A percentile compares a stretch with the other conserved stretches of the same genome.
phyloP scores from a whole-genome alignment of 37 sponge, comb jelly and placozoan genomes.

The Axinella damicornis region DNA sequence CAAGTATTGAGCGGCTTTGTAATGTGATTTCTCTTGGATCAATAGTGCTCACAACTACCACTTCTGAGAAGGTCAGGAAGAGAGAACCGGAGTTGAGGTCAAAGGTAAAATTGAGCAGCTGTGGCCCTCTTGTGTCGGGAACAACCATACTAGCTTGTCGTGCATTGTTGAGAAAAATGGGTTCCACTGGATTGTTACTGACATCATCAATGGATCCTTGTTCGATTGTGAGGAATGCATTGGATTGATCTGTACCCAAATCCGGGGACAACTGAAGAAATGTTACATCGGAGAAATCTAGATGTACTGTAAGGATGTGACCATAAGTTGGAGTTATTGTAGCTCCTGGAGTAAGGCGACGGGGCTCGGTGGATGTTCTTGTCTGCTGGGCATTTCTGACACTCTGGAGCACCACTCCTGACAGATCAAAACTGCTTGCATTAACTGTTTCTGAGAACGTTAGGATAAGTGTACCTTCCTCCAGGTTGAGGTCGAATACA shows the following conservation, averaged over 20 bases:
- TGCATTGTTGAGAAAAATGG: conserved; percentile 54
- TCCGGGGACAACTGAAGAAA: conserved; percentile 42
- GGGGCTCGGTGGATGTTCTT: not conserved
- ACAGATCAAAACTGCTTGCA: conserved; percentile 57
- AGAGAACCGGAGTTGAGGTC: conserved; percentile 83
- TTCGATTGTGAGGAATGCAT: conserved; percentile 76
- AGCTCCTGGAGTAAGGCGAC: conserved; percentile 23
- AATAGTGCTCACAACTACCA: conserved; percentile 42
- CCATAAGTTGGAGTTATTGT: conserved; percentile 48
- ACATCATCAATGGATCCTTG: conserved; percentile 64
- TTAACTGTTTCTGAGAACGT: conserved; percentile 90
- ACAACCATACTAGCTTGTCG: conserved; percentile 61
- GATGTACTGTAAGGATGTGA: conserved; percentile 47
- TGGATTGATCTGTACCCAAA: conserved; percentile 53
- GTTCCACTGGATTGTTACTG: conserved; percentile 30
- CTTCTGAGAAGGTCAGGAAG: conserved; percentile 85
- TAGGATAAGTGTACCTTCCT: conserved; percentile 68
- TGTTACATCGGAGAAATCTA: conserved; percentile 51
- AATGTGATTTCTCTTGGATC: conserved; percentile 54
- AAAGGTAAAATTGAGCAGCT: conserved; percentile 70
- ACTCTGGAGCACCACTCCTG: conserved; percentile 56
- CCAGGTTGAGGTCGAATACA: conserved; percentile 70
- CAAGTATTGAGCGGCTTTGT: conserved; percentile 14
- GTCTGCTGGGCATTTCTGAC: conserved; percentile 36
- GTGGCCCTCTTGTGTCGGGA: conserved; percentile 64